Base-by-base conservation (phyloP, 1,140 invertebrate genomes). In the Heliconius himera region DNA sequence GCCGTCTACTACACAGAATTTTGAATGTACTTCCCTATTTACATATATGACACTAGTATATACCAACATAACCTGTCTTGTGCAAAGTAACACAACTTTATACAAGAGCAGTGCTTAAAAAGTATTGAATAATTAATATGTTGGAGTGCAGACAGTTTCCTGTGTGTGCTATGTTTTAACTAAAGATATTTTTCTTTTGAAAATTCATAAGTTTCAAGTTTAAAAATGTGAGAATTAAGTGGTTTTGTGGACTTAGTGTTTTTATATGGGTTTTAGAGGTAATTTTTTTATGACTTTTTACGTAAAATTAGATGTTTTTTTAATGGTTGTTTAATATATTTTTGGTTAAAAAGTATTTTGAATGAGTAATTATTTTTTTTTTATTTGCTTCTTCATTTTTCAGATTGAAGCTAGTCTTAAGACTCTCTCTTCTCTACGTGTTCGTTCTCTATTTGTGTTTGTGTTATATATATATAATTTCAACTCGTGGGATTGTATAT, bases 11-110 rank as follows among this genome's bases (percentile, higher is more conserved):
- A 56, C 54, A 51, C 33, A 29, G 29, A 29, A 29, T 29, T 72
- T 41, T n/a, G 74, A 74, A 81, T 72, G 66, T 78, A 70, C 54
- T 75, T 79, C 70, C 74, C 71, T 76, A 78, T 81, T 71, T 36
- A 76, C 80, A 76, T 81, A 77, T 76, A 76, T 56, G 77, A 73
- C 49, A 76, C 56, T 78, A 73, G 56, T 66, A 72, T 76, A 81
- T 72, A 38, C 29, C 51, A 22, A 70, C 73, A 78, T 81, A 78
- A 80, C 20, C 26, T 16, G 18, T 33, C 36, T 33, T 16, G 70
- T 36, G 29, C 20, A 38, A 71, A 71, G 70, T 71, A 22, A 46
- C 41, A 46, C 41, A 46, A 71, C 70, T 71, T 38, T 71, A 38
- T 66, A 26, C 56, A 20, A 26, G 56, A 66, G 56, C 56, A 66